Conservation (phyloP, 2,888 invertebrate species). For the Melinaea menophilus region DNA sequence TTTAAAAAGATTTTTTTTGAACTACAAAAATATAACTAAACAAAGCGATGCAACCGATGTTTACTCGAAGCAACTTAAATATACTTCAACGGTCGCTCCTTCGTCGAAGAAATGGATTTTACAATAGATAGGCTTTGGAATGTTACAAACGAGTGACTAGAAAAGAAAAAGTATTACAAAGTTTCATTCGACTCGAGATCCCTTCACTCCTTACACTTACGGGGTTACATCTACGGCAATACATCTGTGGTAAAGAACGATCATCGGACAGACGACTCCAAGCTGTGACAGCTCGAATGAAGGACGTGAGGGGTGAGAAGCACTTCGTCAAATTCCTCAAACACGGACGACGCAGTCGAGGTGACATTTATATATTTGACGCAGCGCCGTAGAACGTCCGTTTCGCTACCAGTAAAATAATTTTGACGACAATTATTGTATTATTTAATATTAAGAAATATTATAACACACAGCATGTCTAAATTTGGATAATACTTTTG, state of each 20-base stretch:
- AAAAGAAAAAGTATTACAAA: slow-evolving; percentile 52
- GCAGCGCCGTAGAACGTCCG: slow-evolving; percentile 38
- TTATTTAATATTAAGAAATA: slow-evolving; percentile 59
- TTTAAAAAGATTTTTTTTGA: slow-evolving; percentile 57
- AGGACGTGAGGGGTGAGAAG: slow-evolving; percentile 38
- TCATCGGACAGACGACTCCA: slow-evolving; percentile 37
- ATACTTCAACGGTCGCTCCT: slow-evolving; percentile 48
- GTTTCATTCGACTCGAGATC: slow-evolving; percentile 57
- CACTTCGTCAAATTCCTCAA: slow-evolving; percentile 45
- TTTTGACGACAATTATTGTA: slow-evolving; percentile 39
- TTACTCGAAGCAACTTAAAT: slow-evolving; percentile 33
- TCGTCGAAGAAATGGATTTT: slow-evolving; percentile 60
- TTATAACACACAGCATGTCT: slow-evolving; percentile 72
- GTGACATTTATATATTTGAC: slow-evolving; percentile 45
- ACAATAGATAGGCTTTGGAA: slow-evolving; percentile 60
- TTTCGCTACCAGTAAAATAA: slow-evolving; percentile 30
- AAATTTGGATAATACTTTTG: slow-evolving; percentile 76
- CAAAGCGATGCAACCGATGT: slow-evolving; percentile 45
- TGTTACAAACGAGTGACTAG: slow-evolving; percentile 73
- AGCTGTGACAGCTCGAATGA: slow-evolving; percentile 33
- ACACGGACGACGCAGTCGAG: slow-evolving; percentile 24
- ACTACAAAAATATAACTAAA: slow-evolving; percentile 65
- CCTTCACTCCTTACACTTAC: slow-evolving; percentile 43
- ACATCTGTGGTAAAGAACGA: slow-evolving; percentile 39
- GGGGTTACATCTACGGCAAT: slow-evolving; percentile 37